Evolutionary conservation across 1,140 invertebrate genomes (phyloP), one percentile per base, ranked within the genome.

Genomic region (Zophobas morio): DNA sequence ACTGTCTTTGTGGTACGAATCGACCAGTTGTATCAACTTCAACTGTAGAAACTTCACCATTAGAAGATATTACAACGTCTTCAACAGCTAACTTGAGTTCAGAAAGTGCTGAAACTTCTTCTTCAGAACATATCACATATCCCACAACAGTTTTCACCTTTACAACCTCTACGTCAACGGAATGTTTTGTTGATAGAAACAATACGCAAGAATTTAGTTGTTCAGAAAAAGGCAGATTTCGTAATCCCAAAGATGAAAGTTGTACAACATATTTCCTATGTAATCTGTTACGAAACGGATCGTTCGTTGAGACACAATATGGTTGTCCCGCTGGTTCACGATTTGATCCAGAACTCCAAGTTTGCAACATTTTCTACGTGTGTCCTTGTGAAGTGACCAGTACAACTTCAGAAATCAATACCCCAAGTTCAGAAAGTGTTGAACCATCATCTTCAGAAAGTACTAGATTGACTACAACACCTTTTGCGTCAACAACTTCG

Each of bases 241-340:
- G 6, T 4, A 70, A 78, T 33, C 6, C n/a, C 6, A 6, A 36
- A 1, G 76, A 78, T 49, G 4, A 39, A 8, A 54, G 49, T 34
- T 74, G 42, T n/a, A 74, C 34, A 33, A 49, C 39, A 2, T 78
- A 63, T 70, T 63, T 63, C 42, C 47, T 74, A 39, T 74, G 76
- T 66, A 72, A 78, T 37, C 47, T 78, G 2, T 49, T 78, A 47
- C 56, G 34, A 63, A 72, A 78, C 73, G 71, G 70, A 0, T 51
- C 5, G 33, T 74, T 78, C 51, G 33, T 47, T 34, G 37, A 74
- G 39, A 74, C 39, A 49, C 47, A 78, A 39, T 40, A 74, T n/a
- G 56, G 5, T 51, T 78, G 76, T 56, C 76, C 76, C 1, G 40
- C 1, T 78, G 76, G 46, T 37, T 73, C 70, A 20, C 32, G 6